Evolutionary conservation across 1,140 invertebrate species (phyloP).

Genomic region (Ceratina japonica): DNA sequence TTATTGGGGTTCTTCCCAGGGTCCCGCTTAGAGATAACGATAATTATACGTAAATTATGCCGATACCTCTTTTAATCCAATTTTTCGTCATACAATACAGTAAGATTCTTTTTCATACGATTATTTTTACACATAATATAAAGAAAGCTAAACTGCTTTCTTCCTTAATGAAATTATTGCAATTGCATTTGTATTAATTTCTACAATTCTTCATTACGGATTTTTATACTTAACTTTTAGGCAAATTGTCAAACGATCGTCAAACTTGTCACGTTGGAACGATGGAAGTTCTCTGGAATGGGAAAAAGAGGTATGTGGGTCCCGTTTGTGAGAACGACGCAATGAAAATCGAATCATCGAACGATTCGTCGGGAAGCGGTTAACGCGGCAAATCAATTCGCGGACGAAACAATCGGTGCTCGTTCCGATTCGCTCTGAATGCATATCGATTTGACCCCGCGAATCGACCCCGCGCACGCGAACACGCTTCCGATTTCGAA

Average conservation of each 20-base stretch:
- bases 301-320: neutral
- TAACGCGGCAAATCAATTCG: slow-evolving; percentile 35
- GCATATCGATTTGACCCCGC: slow-evolving; percentile 15
- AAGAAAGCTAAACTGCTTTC: no score
- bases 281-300: neutral
- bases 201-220: no score
- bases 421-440: slow-evolving; percentile 10
- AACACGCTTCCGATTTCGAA: slow-evolving; percentile 6
- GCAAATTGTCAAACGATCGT: no score
- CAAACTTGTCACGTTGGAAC: neutral
- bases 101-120: no score
- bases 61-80: no score
- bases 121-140: no score
- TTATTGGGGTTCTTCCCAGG: slow-evolving; percentile 6
- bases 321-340: neutral
- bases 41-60: slow-evolving; percentile 12
- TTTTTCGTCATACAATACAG: no score
- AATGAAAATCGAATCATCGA: slow-evolving; percentile 1
- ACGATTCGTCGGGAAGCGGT: slow-evolving; percentile 9
- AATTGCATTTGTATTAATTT: no score
- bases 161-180: no score
- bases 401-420: slow-evolving; percentile 26
- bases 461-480: slow-evolving; percentile 11
- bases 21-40: neutral
- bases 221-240: no score